A percentile compares a stretch with the other conserved stretches of the same genome.
Conservation (phyloP, 2,888 invertebrate species). For the Galerucella nymphaeae region DNA sequence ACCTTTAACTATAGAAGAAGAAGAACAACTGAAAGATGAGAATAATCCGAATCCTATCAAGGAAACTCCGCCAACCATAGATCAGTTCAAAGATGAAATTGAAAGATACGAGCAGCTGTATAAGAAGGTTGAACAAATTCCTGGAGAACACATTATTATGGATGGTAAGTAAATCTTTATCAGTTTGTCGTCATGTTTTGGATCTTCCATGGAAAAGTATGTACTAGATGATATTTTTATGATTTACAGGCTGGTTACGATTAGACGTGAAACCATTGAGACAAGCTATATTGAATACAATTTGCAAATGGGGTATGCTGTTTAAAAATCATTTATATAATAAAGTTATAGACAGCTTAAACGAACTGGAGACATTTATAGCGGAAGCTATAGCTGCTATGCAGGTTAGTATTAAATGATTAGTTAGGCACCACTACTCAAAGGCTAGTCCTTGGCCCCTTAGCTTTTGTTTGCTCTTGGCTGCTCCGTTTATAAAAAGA, state of each 20-base stretch:
- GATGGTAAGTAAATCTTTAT: constrained; percentile 59
- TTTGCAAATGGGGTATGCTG: constrained; percentile 89
- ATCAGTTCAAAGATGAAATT: constrained; percentile 83
- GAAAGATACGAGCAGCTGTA: constrained; percentile 85
- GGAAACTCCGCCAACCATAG: constrained; percentile 74
- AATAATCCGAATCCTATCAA: constrained; percentile 51
- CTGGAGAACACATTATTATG: constrained; percentile 72
- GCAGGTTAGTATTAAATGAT: constrained; percentile 62
- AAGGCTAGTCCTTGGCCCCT: too few species aligned
- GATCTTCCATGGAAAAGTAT: too few species aligned
- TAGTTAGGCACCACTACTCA: too few species aligned
- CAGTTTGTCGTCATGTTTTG: too few species aligned
- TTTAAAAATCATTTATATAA: constrained; percentile 88
- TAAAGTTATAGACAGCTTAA: constrained; percentile 80
- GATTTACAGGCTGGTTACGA: constrained; percentile 74
- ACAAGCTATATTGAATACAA: constrained; percentile 82
- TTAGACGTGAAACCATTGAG: constrained; percentile 84
- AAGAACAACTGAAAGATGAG: constrained; percentile 68
- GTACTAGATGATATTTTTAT: neutral
- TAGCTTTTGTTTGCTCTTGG: too few species aligned
- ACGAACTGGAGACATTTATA: constrained; percentile 83
- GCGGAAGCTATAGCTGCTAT: constrained; percentile 78
- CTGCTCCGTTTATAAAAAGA: too few species aligned
- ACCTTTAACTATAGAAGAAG: constrained; percentile 77
- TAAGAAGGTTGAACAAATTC: constrained; percentile 77